Conservation (phyloP, 1,140 invertebrate genomes). For the Drosophila quadrilineata region DNA sequence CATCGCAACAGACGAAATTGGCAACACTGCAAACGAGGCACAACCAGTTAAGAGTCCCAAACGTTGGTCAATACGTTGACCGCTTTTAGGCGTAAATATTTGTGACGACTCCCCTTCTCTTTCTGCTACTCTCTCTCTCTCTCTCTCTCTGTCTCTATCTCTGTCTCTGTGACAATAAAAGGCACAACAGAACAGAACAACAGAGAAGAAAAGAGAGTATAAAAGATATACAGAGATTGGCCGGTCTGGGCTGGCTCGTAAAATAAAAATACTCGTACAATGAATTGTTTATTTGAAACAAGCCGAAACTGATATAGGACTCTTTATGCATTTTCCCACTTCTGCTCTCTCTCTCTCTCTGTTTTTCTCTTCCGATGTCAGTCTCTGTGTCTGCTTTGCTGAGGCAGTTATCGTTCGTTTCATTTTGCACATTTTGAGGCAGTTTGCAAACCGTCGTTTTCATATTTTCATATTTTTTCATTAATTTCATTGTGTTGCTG, state of each 20-base stretch:
- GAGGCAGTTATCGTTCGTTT: slow-evolving; percentile 11
- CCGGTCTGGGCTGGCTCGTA: slow-evolving; percentile 20
- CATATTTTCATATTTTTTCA: too few species aligned
- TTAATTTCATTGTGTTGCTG: too few species aligned
- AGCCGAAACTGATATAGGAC: slow-evolving; percentile 26
- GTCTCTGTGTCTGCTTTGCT: background rate
- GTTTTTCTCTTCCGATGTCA: background rate
- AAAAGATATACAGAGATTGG: slow-evolving; percentile 15
- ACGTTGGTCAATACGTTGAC: slow-evolving; percentile 30
- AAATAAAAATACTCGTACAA: slow-evolving; percentile 40
- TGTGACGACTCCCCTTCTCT: slow-evolving; percentile 14
- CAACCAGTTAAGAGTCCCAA: background rate
- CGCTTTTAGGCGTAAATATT: slow-evolving; percentile 70
- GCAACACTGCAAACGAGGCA: too few species aligned
- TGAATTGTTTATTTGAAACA: slow-evolving; percentile 31
- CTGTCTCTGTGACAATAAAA: slow-evolving; percentile 37
- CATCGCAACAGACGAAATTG: too few species aligned
- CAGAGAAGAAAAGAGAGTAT: slow-evolving; percentile 9
- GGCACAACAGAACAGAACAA: slow-evolving; percentile 17
- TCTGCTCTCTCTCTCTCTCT: background rate
- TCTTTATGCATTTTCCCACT: background rate
- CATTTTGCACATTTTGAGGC: background rate
- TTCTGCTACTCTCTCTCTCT: background rate
- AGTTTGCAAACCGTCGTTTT: too few species aligned
- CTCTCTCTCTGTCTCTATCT: background rate